Conservation (phyloP, 2,797 vertebrate species). For the Myotis daubentonii region DNA sequence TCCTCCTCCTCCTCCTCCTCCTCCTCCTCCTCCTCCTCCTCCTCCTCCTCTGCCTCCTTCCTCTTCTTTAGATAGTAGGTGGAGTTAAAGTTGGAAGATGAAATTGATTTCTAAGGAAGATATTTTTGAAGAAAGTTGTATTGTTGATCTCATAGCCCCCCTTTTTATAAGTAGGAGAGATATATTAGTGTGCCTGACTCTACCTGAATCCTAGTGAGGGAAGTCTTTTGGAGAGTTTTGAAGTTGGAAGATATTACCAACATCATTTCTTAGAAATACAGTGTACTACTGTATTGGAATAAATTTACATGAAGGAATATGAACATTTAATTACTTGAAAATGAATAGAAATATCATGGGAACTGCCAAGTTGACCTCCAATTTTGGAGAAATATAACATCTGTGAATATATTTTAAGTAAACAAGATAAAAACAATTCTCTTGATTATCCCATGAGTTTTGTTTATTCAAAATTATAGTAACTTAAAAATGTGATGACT, state of each 20-base stretch:
- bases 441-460: background rate
- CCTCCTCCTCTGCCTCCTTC: too few species aligned
- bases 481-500: background rate
- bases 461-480: background rate
- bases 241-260: background rate
- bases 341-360: background rate
- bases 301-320: background rate
- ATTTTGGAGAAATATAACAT: background rate
- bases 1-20: too few species aligned
- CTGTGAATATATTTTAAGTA: background rate
- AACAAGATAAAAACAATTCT: background rate
- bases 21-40: too few species aligned
- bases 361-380: background rate
- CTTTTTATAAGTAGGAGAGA: background rate
- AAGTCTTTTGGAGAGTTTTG: background rate
- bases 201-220: background rate
- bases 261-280: background rate
- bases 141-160: too few species aligned
- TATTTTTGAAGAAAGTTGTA: too few species aligned
- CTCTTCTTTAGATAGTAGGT: too few species aligned
- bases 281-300: background rate
- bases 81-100: too few species aligned
- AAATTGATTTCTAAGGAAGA: too few species aligned
- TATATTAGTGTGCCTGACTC: background rate
- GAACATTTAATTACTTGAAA: background rate